Conservation (phyloP, 1,140 invertebrate species). For the Eubasilissa regina region DNA sequence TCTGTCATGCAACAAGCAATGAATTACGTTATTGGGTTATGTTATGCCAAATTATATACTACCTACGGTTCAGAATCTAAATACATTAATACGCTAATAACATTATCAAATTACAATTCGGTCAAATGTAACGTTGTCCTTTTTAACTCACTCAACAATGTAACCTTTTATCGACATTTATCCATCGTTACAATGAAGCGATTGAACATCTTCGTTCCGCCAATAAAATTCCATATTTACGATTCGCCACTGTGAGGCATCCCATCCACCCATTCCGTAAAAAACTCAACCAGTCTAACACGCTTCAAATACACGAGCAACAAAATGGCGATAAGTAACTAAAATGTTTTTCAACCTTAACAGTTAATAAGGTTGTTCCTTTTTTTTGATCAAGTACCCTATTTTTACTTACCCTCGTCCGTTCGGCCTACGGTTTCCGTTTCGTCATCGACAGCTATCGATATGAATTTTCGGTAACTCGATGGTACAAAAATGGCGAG, state of each 20-base stretch:
- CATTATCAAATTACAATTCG: background rate
- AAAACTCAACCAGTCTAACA: background rate
- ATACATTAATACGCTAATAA: too few relatives aligned
- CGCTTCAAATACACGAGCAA: background rate
- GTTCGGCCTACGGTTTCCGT: too few relatives aligned
- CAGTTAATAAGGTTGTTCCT: too few relatives aligned
- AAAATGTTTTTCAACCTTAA: background rate
- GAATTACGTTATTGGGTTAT: too few relatives aligned
- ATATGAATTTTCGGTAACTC: too few relatives aligned
- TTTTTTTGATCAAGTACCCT: too few relatives aligned
- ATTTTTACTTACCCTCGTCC: too few relatives aligned
- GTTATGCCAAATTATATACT: too few relatives aligned
- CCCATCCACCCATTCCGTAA: background rate
- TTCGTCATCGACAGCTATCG: too few relatives aligned
- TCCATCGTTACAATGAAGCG: slow-evolving; percentile 47
- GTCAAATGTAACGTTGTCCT: slow-evolving; percentile 29
- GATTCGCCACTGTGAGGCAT: slow-evolving; percentile 39
- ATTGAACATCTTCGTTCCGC: slow-evolving; percentile 49
- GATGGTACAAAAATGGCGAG: too few relatives aligned
- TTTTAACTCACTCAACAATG: slow-evolving; percentile 14
- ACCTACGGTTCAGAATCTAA: too few relatives aligned
- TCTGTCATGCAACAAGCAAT: too few relatives aligned
- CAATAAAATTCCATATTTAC: slow-evolving; percentile 58
- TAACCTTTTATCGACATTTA: slow-evolving; percentile 44
- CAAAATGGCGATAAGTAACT: background rate